Evolutionary conservation across 2,888 invertebrate species (phyloP).

Genomic region (Hydrotaea cyrtoneurina): DNA sequence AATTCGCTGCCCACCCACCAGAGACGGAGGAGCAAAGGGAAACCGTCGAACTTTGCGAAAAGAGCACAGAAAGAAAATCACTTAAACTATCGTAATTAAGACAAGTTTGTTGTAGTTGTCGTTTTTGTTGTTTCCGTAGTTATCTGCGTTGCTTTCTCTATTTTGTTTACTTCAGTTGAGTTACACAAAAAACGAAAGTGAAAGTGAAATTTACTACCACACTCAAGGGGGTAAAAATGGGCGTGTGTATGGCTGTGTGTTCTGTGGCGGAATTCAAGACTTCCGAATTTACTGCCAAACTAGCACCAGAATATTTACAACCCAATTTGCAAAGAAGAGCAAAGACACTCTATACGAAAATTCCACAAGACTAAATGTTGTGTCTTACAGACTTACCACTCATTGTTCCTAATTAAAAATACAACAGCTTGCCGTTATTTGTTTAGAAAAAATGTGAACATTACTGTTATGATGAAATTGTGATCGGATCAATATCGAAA

Average conservation of each 20-base stretch:
- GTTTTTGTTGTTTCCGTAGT: neutral
- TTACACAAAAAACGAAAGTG: slow-evolving; percentile 10
- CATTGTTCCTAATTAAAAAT: too few species aligned
- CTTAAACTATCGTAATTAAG: slow-evolving; percentile 76
- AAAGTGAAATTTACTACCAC: neutral
- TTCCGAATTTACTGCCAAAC: too few species aligned
- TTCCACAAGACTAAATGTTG: too few species aligned
- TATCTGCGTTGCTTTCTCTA: too few species aligned
- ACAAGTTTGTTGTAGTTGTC: slow-evolving; percentile 69
- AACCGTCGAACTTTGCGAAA: slow-evolving; percentile 31
- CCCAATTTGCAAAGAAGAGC: too few species aligned
- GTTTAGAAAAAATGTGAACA: too few species aligned
- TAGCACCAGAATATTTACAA: too few species aligned
- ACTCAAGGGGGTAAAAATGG: neutral
- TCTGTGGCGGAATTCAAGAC: neutral
- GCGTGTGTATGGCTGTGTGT: neutral
- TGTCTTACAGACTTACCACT: too few species aligned
- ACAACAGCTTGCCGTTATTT: too few species aligned
- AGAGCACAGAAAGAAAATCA: slow-evolving; percentile 70
- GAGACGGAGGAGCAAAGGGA: neutral
- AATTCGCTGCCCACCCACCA: neutral
- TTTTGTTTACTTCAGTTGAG: neutral
- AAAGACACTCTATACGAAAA: too few species aligned
- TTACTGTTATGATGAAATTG: too few species aligned
- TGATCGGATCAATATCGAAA: too few species aligned